Evolutionary conservation across 2,888 invertebrate species (phyloP), one percentile per base, ranked within the genome.

Genomic region (Chrysolina haemoptera): DNA sequence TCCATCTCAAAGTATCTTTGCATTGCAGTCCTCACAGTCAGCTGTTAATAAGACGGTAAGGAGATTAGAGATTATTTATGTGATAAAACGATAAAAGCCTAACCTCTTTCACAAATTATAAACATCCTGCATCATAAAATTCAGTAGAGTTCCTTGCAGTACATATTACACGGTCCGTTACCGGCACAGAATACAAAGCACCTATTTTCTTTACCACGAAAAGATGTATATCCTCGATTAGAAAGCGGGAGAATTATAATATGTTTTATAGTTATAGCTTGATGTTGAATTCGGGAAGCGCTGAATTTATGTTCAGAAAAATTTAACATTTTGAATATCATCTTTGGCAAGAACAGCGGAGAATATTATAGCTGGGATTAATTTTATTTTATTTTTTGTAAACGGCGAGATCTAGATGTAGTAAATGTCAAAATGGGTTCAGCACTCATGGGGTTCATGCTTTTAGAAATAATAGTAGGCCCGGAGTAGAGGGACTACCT

Each of bases 151-250:
- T 67, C 62, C 63, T 53, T 18, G 63, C 53, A 22, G 50, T 62
- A 50, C 70, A 63, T 50, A 63, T 50, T 59, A 59, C 46, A 65
- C 20, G 64, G 64, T 65, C 53, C 63, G 55, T 55, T 55, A 20
- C 70, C 22, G 55, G 40, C 65, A 40, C 62, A 53, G 70, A 65
- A 70, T 70, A 65, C 46, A 70, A 70, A 70, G 50, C 55, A 65
- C 70, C 70, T 70, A 27, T 65, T 70, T 70, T 70, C 40, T 70
- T 50, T 55, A 64, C 55, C 11, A 14, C 22, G 69, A 63, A 69
- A 16, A 55, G 43, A 70, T 70, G 64, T 55, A 65, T 70, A 70
- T 65, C 55, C 65, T 55, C 59, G 70, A 70, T 70, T 65, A 65
- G 40, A 41, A 41, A 16, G 46, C 9, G 46, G 43, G 62, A 43